phyloP scores from a whole-genome alignment of 2,888 invertebrate genomes.

The Dilophus febrilis region DNA sequence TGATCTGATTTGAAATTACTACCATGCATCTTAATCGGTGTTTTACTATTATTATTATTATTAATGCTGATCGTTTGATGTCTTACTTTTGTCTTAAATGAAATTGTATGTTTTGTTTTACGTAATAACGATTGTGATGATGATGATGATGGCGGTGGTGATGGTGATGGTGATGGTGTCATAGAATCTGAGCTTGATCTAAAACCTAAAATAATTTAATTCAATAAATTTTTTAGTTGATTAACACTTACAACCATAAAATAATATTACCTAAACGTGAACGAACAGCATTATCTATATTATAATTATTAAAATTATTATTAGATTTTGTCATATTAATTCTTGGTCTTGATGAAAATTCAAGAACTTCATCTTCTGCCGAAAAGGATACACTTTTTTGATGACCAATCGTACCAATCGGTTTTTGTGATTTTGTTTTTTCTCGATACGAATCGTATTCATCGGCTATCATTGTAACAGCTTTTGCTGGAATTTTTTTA shows the following conservation, averaged over 20 bases:
- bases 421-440: conserved; percentile 9
- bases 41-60: too few relatives aligned
- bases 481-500: conserved; percentile 26
- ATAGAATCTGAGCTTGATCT: too few relatives aligned
- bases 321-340: conserved; percentile 5
- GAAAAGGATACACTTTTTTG: conserved; percentile 28
- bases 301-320: conserved; percentile 6
- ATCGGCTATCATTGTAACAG: conserved; percentile 16
- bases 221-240: too few relatives aligned
- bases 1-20: conserved; percentile 28
- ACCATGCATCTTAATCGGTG: conserved; percentile 10
- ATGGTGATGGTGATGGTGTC: too few relatives aligned
- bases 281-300: conserved; percentile 14
- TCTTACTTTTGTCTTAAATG: not conserved
- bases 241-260: too few relatives aligned
- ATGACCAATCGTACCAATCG: too few relatives aligned
- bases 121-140: not conserved
- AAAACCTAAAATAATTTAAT: too few relatives aligned
- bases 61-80: too few relatives aligned
- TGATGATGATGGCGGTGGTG: not conserved
- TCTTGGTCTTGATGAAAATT: conserved; percentile 20
- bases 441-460: conserved; percentile 13
- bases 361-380: conserved; percentile 28
- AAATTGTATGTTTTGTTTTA: not conserved
- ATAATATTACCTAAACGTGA: conserved; percentile 21